These are phyloP conservation scores for Sebastes steindachneri DNA, from an alignment of 2,797 vertebrate genomes.

Conservation along the genomic window DNA sequence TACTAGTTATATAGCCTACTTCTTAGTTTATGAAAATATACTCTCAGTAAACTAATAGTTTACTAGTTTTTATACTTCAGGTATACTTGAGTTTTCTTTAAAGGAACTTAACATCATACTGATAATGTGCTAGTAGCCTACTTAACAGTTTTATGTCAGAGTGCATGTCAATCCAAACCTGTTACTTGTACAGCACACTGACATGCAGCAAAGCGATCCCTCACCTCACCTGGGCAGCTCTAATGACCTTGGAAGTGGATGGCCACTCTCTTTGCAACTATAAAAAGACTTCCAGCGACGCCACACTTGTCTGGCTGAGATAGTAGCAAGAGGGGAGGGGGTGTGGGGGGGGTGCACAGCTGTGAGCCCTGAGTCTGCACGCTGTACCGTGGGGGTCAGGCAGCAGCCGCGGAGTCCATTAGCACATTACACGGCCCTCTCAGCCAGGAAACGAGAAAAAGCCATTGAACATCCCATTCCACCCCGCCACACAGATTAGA, in stretches of 20 bases:
- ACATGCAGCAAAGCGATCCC: slow-evolving; percentile 1
- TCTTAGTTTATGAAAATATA: too few species aligned
- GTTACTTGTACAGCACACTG: slow-evolving; percentile 10
- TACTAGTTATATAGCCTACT: too few species aligned
- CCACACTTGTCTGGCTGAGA: slow-evolving; percentile 52
- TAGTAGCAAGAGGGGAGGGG: background rate
- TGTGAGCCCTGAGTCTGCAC: slow-evolving; percentile 28
- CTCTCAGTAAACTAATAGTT: too few species aligned
- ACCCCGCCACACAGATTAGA: slow-evolving; percentile 65
- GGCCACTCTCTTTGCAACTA: slow-evolving; percentile 44
- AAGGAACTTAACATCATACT: background rate
- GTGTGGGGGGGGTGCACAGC: slow-evolving; percentile 13
- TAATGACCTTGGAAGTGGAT: slow-evolving; percentile 42
- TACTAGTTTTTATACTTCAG: too few species aligned
- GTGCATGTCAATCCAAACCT: slow-evolving; percentile 39
- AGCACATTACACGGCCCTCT: slow-evolving; percentile 75
- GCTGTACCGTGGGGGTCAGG: slow-evolving; percentile 58
- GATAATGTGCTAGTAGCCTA: background rate
- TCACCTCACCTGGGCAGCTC: slow-evolving; percentile 34
- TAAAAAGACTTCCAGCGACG: slow-evolving; percentile 58
- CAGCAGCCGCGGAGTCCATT: slow-evolving; percentile 76
- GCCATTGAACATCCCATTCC: slow-evolving; percentile 71
- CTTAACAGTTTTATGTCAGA: slow-evolving; percentile 23
- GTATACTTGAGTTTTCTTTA: too few species aligned
- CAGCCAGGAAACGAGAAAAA: slow-evolving; percentile 68